Evolutionary conservation across 2,888 invertebrate genomes (phyloP), one percentile per base, ranked within the genome.

Genomic region (Ormyrus rosae): DNA sequence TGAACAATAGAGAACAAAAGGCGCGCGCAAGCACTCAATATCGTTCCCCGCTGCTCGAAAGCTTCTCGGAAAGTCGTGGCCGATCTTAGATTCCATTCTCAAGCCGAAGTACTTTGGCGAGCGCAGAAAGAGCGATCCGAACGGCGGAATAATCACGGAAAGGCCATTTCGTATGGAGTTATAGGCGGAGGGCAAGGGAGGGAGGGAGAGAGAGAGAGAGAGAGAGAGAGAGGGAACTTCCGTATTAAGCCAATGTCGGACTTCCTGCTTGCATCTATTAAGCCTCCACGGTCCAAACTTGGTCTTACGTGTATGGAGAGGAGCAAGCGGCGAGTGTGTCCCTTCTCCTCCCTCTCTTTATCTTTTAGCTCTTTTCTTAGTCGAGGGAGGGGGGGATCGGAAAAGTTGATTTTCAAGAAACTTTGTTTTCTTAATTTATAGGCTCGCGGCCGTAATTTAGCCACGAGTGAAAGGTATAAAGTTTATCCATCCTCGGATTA

Each of bases 161-260:
- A 70, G 77, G 53, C 60, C 19, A 60, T 70, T 81, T 81, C 70
- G 78, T 77, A 81, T 56, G 64, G 63, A 72, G 76, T 75, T 75
- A 80, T 71, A 70, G 67, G 68, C 45, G 46, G 13, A 19, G 58
- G 53, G 60, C 34, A 61, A 51, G 48, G 51, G 19, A 10, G 51
- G n/a, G 61, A 72, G 58, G 34, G 71, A 53, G 63, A 19, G 34
- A 8, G 63, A 50, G 51, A 11, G 45, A 67, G 76, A 34, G 53
- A 60, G 50, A 55, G 48, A 51, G 68, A 53, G 69, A 8, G 50
- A 19, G 65, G n/a, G 51, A 70, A 78, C 81, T 81, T 81, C 81
- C 81, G 81, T 75, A 81, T 81, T 81, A 81, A 81, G 81, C 78
- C 81, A 78, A 81, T 81, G 81, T 78, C 71, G 81, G 74, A 78